These are phyloP conservation scores for Rachycentron canadum DNA, from an alignment of 2,797 vertebrate genomes.

Conservation along the genomic window DNA sequence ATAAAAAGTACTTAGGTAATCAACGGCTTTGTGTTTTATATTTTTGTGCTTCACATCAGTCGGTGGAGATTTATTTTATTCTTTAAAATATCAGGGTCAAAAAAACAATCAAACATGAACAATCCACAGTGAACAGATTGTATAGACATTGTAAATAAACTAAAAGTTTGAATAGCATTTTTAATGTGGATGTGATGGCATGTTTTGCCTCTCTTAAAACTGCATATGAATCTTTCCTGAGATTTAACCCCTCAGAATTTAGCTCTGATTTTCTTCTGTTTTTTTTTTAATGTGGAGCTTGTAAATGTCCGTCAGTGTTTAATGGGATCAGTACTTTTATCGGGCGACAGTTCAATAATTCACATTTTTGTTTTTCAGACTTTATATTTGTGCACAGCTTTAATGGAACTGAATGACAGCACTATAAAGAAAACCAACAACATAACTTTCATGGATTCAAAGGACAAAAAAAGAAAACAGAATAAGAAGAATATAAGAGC, in stretches of 20 bases:
- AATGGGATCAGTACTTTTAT: not conserved
- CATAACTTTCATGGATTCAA: not conserved
- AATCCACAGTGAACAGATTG: constrained; percentile 29
- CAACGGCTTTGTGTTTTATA: constrained; percentile 42
- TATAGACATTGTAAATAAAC: constrained; percentile 42
- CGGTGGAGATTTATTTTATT: constrained; percentile 45
- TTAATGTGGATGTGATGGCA: constrained; percentile 36
- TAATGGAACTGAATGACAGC: not conserved
- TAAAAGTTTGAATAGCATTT: constrained; percentile 36
- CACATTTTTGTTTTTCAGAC: not conserved
- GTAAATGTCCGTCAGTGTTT: constrained; percentile 8
- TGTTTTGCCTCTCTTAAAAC: constrained; percentile 9
- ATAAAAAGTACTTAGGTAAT: constrained; percentile 45
- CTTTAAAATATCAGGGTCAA: constrained; percentile 39
- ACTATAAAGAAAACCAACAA: not conserved
- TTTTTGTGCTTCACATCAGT: constrained; percentile 34
- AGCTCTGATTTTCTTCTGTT: not conserved
- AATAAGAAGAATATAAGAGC: not conserved
- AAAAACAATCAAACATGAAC: constrained; percentile 43
- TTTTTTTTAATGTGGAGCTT: not conserved
- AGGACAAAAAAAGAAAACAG: not conserved
- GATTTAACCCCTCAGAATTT: not conserved
- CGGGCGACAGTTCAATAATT: not conserved
- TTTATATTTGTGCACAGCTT: not conserved
- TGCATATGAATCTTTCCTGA: not conserved